Evolutionary conservation across 1,140 invertebrate genomes (phyloP).

Genomic region (Papilio glaucus): DNA sequence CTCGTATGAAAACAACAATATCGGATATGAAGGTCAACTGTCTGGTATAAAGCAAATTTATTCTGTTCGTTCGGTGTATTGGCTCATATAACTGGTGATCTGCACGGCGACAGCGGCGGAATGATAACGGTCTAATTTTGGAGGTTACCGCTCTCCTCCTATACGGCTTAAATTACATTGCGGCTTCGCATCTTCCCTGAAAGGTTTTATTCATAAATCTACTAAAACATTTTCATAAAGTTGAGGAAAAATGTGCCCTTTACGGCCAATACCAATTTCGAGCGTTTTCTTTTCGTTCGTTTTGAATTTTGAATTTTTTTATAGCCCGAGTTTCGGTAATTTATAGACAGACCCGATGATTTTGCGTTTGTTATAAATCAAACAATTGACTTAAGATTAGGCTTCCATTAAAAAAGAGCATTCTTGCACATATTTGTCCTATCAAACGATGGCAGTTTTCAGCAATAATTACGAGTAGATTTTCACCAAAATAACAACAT

Average conservation of each 20-base stretch:
- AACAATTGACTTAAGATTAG: no score
- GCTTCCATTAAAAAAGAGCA: no score
- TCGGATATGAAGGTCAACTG: constrained; percentile 80
- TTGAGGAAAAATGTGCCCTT: constrained; percentile 71
- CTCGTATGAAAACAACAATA: constrained; percentile 77
- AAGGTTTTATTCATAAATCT: constrained; percentile 83
- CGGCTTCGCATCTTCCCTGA: constrained; percentile 72
- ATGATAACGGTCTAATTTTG: constrained; percentile 82
- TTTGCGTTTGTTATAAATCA: no score
- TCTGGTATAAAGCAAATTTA: constrained; percentile 81
- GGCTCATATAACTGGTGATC: constrained; percentile 79
- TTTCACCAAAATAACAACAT: no score
- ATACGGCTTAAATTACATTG: constrained; percentile 79
- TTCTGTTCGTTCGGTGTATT: constrained; percentile 79
- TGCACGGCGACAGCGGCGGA: constrained; percentile 74
- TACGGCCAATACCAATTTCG: constrained; percentile 61
- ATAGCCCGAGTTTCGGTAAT: not conserved
- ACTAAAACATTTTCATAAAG: constrained; percentile 79
- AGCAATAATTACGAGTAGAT: no score
- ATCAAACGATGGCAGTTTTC: no score
- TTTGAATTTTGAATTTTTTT: constrained; percentile 19
- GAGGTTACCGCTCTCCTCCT: constrained; percentile 65
- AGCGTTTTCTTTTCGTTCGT: constrained; percentile 46
- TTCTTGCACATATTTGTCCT: no score
- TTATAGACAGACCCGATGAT: not conserved